Conservation (phyloP, 2,797 vertebrate genomes). For the Rhinatrema bivittatum region DNA sequence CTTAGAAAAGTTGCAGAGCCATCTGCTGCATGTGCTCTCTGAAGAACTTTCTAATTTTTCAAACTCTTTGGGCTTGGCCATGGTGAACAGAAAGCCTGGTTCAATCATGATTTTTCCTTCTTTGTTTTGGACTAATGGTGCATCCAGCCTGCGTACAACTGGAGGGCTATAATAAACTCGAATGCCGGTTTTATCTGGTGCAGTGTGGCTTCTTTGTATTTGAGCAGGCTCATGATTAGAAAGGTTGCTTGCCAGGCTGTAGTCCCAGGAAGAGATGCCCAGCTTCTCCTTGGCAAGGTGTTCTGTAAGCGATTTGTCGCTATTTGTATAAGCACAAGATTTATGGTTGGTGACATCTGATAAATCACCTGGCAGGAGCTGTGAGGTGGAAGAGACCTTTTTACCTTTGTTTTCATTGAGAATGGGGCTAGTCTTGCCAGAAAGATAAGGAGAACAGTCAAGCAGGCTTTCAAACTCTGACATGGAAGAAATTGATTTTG, state of each 20-base stretch:
- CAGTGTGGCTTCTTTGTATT: constrained; percentile 84
- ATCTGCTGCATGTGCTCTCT: constrained; percentile 76
- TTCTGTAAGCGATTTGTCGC: constrained; percentile 39
- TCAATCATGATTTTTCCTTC: constrained; percentile 63
- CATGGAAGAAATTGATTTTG: constrained; percentile 72
- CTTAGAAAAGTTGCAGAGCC: constrained; percentile 87
- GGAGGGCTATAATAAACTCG: constrained; percentile 97
- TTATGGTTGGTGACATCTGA: constrained; percentile 60
- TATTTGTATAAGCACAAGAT: constrained; percentile 64
- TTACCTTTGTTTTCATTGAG: constrained; percentile 44
- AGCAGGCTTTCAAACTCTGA: constrained; percentile 73
- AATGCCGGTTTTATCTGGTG: constrained; percentile 90
- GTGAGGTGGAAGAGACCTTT: constrained; percentile 34
- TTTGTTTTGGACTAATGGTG: constrained; percentile 49
- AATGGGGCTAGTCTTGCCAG: constrained; percentile 38
- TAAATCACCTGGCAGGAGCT: constrained; percentile 38
- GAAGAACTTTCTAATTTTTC: constrained; percentile 44
- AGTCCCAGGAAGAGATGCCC: constrained; percentile 70
- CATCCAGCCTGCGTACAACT: constrained; percentile 76
- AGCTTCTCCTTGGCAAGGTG: constrained; percentile 68
- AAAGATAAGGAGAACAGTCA: constrained; percentile 67
- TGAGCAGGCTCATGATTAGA: constrained; percentile 54
- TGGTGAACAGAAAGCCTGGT: constrained; percentile 60
- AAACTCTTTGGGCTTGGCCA: constrained; percentile 47
- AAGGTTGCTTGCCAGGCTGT: constrained; percentile 51